Percentiles rank a stretch among this genome's conserved stretches.
Evolutionary conservation across 2,888 invertebrate species (phyloP).

Genomic region (Gastrophysa polygoni): DNA sequence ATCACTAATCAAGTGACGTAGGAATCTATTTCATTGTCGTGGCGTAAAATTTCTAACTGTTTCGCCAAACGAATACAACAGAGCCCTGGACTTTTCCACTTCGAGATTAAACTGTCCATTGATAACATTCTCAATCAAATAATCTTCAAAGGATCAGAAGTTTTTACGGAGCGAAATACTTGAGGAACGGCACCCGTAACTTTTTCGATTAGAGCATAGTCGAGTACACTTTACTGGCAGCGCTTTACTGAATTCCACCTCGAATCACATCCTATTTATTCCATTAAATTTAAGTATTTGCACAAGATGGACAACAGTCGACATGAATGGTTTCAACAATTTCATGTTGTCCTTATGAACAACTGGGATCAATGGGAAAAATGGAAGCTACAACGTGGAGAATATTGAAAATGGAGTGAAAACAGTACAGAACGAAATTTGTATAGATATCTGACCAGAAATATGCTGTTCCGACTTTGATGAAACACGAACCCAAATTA

Average conservation of each 20-base stretch:
- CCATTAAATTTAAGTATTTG: conserved; percentile 54
- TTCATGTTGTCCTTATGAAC: too few relatives aligned
- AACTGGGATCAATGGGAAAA: too few relatives aligned
- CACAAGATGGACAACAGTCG: conserved; percentile 47
- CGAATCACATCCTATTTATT: conserved; percentile 53
- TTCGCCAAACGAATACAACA: too few relatives aligned
- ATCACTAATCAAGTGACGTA: too few relatives aligned
- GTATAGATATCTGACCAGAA: too few relatives aligned
- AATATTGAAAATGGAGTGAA: too few relatives aligned
- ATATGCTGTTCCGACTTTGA: too few relatives aligned
- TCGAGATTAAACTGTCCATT: background rate
- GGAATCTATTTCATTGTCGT: too few relatives aligned
- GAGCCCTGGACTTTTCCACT: background rate
- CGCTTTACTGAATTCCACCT: conserved; percentile 17
- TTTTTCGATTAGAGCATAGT: conserved; percentile 24
- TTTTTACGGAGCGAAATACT: conserved; percentile 3
- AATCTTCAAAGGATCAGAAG: conserved; percentile 2
- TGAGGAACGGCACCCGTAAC: conserved; percentile 14
- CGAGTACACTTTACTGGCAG: conserved; percentile 17
- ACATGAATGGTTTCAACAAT: background rate
- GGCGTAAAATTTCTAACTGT: too few relatives aligned
- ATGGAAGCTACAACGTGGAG: too few relatives aligned
- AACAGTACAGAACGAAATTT: too few relatives aligned
- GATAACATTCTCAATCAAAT: conserved; percentile 4
- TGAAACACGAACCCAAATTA: too few relatives aligned